phyloP scores from a whole-genome alignment of 1,140 invertebrate genomes.

The Caerostris darwini region DNA sequence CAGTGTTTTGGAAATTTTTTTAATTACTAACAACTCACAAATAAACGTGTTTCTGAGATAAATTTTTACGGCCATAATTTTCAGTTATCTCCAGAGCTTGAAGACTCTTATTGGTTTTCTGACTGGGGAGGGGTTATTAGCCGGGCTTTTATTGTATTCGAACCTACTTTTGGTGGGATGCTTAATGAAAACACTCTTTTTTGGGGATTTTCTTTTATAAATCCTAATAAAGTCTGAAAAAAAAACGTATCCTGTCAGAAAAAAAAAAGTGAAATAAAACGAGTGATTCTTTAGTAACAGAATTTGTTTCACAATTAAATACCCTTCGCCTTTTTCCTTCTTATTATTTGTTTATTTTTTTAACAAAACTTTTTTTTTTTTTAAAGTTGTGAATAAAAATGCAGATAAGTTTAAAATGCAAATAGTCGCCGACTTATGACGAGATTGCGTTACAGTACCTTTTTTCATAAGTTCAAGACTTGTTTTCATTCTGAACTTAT shows the following conservation, averaged over 20 bases:
- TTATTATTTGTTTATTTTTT: not conserved
- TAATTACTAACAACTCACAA: slow-evolving; percentile 68
- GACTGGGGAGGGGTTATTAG: not conserved
- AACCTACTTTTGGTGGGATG: not conserved
- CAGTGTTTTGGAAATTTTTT: slow-evolving; percentile 56
- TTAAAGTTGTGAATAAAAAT: too few species aligned
- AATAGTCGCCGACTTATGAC: too few species aligned
- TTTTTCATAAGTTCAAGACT: too few species aligned
- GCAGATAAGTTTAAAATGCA: too few species aligned
- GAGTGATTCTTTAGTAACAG: too few species aligned
- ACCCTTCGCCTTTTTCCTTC: not conserved
- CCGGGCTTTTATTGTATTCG: slow-evolving; percentile 18
- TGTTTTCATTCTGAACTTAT: too few species aligned
- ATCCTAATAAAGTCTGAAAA: not conserved
- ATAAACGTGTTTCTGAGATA: slow-evolving; percentile 58
- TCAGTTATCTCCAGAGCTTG: slow-evolving; percentile 40
- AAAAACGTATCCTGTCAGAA: not conserved
- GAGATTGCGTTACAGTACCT: too few species aligned
- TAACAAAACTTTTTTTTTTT: not conserved
- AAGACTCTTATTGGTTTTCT: slow-evolving; percentile 38
- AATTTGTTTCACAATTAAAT: not conserved
- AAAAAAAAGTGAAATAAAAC: too few species aligned
- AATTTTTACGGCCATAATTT: slow-evolving; percentile 53
- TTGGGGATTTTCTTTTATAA: not conserved
- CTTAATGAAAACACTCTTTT: not conserved